phyloP scores from a whole-genome alignment of 2,797 vertebrate genomes.

The Limnodromus scolopaceus region DNA sequence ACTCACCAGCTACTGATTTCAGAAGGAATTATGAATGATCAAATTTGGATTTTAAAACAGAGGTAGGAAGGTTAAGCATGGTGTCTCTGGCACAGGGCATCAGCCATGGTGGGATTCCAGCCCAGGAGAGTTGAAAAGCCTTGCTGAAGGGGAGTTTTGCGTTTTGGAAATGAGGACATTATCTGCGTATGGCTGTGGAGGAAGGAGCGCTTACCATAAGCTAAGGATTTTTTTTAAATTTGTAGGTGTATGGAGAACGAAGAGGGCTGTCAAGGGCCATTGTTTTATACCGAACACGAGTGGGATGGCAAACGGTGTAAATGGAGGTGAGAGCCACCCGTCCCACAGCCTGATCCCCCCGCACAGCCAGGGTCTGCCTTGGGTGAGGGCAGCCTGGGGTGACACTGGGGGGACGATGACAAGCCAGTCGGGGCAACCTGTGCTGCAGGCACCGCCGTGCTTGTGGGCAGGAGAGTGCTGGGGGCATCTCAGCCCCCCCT shows the following conservation, averaged over 20 bases:
- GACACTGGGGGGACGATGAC: fast-evolving
- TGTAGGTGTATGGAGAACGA: neutral
- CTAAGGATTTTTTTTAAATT: neutral
- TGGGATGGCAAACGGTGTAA: neutral
- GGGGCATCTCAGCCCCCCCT: neutral
- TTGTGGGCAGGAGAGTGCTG: neutral
- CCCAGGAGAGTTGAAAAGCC: neutral
- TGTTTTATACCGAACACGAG: neutral
- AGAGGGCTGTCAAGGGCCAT: neutral
- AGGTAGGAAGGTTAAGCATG: neutral
- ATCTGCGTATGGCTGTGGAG: neutral
- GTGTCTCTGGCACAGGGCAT: neutral
- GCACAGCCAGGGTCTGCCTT: neutral
- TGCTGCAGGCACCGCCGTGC: neutral
- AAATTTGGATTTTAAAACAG: constrained; percentile 5
- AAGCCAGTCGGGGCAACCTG: neutral
- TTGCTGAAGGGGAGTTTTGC: neutral
- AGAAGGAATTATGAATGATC: neutral
- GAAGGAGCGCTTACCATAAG: neutral
- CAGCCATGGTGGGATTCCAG: neutral
- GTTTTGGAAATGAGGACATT: neutral
- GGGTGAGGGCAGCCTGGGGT: neutral
- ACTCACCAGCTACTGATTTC: neutral
- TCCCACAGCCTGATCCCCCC: fast-evolving
- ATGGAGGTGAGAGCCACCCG: neutral